Base-by-base conservation (phyloP, 2,888 invertebrate genomes). In the Spodoptera littoralis region DNA sequence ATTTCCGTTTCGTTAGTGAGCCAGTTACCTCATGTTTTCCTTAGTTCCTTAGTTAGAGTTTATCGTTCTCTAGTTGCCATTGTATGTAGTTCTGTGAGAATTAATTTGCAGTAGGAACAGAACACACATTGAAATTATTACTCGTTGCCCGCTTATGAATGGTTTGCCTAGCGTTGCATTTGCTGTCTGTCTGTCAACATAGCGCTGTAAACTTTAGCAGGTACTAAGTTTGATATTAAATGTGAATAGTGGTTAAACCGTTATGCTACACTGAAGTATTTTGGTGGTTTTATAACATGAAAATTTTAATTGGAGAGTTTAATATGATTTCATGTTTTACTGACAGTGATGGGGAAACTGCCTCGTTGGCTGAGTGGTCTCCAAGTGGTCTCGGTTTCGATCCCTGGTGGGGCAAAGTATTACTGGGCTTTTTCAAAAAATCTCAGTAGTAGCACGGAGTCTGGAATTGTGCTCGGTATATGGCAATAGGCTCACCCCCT, bases 191-290 rank as follows among this genome's bases (percentile, higher is more conserved):
- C 56, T 56, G 68, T 65, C 59, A 60, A 58, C 57, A 61, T 13
- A 60, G 46, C 41, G 46, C 11, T 60, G 46, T 60, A 58, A 69
- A 65, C 60, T 76, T 69, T 76, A 27, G 46, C 50, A 47, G 49
- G 69, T 36, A 36, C 36, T 36, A 72, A 72, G 43, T 76, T 76
- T 60, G 44, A 50, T 58, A 72, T 65, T 72, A 72, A 75, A 71
- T 63, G 51, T 8, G 56, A 36, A 46, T 60, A 43, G 51, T 44
- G 44, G 51, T 45, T 46, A 45, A 67, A 54, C 56, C 27, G 53
- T 36, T 48, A 36, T 62, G 43, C 18, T 11, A 30, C 41, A 46
- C 44, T 57, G 62, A 50, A 30, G 51, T 43, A 47, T 47, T 46
- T 57, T 53, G 73, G 9, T 36, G 9, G 9, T 36, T 36, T 6